A percentile compares a stretch with the other conserved stretches of the same genome.
Evolutionary conservation across 2,888 invertebrate species (phyloP).

Genomic region (Lithophane semibrunnea): DNA sequence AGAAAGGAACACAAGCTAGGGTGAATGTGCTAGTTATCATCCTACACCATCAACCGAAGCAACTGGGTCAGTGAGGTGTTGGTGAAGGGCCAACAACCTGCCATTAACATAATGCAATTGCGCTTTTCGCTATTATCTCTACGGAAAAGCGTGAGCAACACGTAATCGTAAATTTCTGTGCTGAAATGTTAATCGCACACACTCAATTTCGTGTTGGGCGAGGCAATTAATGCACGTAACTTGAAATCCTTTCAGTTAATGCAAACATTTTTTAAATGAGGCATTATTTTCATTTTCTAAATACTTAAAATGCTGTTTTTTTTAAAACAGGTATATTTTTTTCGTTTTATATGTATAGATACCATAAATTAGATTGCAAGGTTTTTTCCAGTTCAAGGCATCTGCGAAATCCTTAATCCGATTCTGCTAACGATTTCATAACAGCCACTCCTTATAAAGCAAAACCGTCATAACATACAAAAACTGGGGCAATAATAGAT

Average conservation of each 20-base stretch:
- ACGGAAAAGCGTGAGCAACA: conserved; percentile 59
- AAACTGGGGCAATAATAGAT: conserved; percentile 48
- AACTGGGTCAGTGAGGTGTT: conserved; percentile 62
- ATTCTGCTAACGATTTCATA: conserved; percentile 30
- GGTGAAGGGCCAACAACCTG: conserved; percentile 56
- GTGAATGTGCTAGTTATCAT: conserved; percentile 58
- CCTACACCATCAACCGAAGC: conserved; percentile 40
- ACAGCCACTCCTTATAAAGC: conserved; percentile 24
- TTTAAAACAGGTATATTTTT: neutral
- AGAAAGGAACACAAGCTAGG: conserved; percentile 16
- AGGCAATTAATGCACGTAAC: conserved; percentile 22
- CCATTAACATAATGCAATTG: conserved; percentile 49
- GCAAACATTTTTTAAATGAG: neutral
- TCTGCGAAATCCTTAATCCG: conserved; percentile 31
- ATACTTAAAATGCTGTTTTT: neutral
- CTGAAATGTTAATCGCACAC: conserved; percentile 44
- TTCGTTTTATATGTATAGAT: neutral
- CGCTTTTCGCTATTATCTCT: conserved; percentile 59
- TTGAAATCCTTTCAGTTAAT: conserved; percentile 18
- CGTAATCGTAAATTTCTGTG: conserved; percentile 54
- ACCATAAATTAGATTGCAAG: conserved; percentile 16
- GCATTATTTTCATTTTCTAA: neutral
- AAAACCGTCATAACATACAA: conserved; percentile 31
- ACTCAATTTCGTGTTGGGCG: conserved; percentile 24
- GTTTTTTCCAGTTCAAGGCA: conserved; percentile 24